Base-by-base conservation (phyloP, 64 coral and sea anemone genomes). In the Anthopleura sola region DNA sequence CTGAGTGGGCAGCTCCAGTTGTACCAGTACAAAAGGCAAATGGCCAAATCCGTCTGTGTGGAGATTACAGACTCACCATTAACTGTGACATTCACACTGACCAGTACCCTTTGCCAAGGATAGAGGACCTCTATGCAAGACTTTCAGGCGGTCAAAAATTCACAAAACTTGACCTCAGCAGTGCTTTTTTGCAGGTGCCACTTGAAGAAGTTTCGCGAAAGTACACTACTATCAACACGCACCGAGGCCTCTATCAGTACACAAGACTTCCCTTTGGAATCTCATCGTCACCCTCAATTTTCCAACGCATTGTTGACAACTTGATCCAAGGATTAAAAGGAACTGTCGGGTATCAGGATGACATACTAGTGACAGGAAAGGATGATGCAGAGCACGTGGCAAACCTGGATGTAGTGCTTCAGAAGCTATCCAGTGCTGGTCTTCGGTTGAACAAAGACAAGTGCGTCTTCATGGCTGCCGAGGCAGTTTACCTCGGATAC, bases 221-320 rank as follows among this genome's bases (percentile, higher is more conserved):
- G 81, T 90, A 76, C 57, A 69, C 79, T 24, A 84, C 81, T 16
- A 71, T 90, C 46, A 83, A 89, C 80, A 83, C 58, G 24, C 87
- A 89, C 8, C 83, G 66, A 24, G 79, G 87, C 15, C 28, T 89
- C 34, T 89, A 83, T 83, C 56, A 69, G 48, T 89, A 89, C 55
- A 60, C 80, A 49, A 80, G 77, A 68, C 66, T 89, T 46, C 58
- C 80, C 26, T 89, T 50, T 89, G 80, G 60, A 60, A 75, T 89
- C 28, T 80, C 87, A 7, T 90, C 81, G 28, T 75, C 68, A 56
- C 88, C 88, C 24, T 75, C 88, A n/a, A 66, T 90, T 33, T 90
- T 90, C 58, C 87, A 89, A 36, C 37, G 78, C 12, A 83, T 53
- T 33, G 57, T 90, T 66, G 81, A 90, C 39, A 82, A 84, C 28